These are phyloP conservation scores for Entomobrya proxima DNA, from an alignment of 2,888 invertebrate genomes.

Conservation along the genomic window DNA sequence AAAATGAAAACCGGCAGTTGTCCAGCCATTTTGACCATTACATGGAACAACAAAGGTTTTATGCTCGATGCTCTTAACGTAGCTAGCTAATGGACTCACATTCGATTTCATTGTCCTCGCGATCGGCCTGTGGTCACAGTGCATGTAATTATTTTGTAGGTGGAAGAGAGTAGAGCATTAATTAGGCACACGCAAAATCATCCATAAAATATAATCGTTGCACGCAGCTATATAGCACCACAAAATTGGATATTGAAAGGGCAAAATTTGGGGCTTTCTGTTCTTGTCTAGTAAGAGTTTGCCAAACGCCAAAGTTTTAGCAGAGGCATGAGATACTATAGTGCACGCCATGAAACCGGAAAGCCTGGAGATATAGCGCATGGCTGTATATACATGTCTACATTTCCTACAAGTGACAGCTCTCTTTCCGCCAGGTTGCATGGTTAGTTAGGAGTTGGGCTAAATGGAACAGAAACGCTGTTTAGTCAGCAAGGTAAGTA, in stretches of 20 bases:
- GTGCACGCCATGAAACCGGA: neutral
- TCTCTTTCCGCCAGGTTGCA: slow-evolving; percentile 38
- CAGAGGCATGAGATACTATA: neutral
- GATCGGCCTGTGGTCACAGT: slow-evolving; percentile 15
- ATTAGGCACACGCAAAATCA: slow-evolving; percentile 48
- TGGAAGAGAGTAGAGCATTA: slow-evolving; percentile 30
- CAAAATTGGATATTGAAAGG: neutral
- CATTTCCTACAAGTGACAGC: slow-evolving; percentile 39
- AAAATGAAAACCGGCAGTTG: neutral
- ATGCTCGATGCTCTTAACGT: neutral
- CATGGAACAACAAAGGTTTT: neutral
- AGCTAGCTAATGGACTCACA: neutral
- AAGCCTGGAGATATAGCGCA: neutral
- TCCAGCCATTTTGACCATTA: neutral
- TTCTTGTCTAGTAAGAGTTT: neutral
- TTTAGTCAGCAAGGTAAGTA: neutral
- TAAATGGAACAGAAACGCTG: neutral
- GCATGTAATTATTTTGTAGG: slow-evolving; percentile 34
- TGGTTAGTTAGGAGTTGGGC: neutral
- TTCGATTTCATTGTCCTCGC: neutral
- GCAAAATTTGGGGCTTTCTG: neutral
- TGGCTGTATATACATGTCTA: neutral
- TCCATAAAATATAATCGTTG: slow-evolving; percentile 30
- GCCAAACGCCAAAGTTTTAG: too few relatives aligned
- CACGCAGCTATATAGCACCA: neutral